Conservation (phyloP, 2,797 vertebrate genomes). For the Schizopygopsis malacanthus region DNA sequence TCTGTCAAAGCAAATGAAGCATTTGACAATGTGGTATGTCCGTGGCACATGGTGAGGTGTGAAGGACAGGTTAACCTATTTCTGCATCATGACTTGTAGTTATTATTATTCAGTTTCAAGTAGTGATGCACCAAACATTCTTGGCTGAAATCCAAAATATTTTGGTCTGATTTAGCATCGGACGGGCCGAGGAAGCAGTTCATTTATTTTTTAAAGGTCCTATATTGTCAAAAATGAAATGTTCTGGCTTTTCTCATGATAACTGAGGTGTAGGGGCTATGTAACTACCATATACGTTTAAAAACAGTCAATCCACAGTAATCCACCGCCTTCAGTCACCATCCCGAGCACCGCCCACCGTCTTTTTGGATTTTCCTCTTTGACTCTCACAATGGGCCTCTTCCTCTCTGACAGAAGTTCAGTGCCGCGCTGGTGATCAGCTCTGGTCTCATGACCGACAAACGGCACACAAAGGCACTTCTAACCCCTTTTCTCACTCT, state of each 20-base stretch:
- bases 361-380: conserved; percentile 27
- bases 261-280: no score
- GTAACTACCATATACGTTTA: no score
- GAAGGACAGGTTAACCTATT: conserved; percentile 50
- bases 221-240: no score
- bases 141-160: not conserved
- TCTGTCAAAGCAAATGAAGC: conserved; percentile 39
- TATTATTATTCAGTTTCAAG: not conserved
- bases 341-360: no score
- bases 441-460: conserved; percentile 35
- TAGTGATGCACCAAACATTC: not conserved
- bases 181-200: not conserved
- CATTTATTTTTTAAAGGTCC: not conserved
- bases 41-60: not conserved
- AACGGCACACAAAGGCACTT: conserved; percentile 42
- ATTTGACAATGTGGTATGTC: conserved; percentile 38
- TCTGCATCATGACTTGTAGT: not conserved
- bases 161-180: not conserved
- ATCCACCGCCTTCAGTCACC: no score
- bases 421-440: not conserved
- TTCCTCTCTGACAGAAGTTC: conserved; percentile 22
- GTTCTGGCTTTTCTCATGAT: no score
- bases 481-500: conserved; percentile 15
- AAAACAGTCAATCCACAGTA: no score
- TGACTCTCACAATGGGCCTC: conserved; percentile 12